Evolutionary conservation across 2,113 vertebrate species (phyloP), one percentile per base, ranked within the genome.

Genomic region (Dicaeum eximium): DNA sequence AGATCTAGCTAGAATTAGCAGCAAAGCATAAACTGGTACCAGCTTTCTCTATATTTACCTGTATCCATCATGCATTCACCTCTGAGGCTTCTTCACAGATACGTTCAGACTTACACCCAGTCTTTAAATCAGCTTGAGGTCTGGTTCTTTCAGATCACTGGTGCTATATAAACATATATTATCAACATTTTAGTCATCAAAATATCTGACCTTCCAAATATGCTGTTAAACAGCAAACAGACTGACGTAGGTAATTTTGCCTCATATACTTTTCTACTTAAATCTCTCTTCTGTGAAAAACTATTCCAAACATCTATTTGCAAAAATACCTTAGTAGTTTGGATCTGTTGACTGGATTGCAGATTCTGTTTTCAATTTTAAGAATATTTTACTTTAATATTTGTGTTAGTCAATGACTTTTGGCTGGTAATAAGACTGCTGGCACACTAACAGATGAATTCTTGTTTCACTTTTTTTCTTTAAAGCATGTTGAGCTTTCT

Each of bases 251-350:
- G 54, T 80, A 88, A 91, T 86, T 96, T 77, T 58, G 65, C 8
- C 3, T 88, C 74, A 74, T 54, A 85, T 24, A 56, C 40, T 82
- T 96, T 77, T 65, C 62, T 86, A 64, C 64, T 86, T 96, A 81
- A 79, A 77, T 60, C 48, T 83, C 44, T 73, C 48, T 73, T 91
- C 74, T 66, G 10, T 79, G 92, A 88, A 90, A 95, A 83, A 40
- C 57, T 80, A 54, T 91, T 92, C 40, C 61, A 75, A 92, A 81
- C 48, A 94, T 58, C 50, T 73, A 6, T 91, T 95, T 95, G 60
- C 45, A 91, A 93, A 96, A 93, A 90, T 88, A 64, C n/a, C 71
- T 86, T 83, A 31, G 80, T 85, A 88, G 92, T 95, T 95, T 96
- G 25, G 48, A 80, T 95, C 71, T 81, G 48, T 94, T 79, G 60